These are phyloP conservation scores for Butastur rufipennis DNA, from an alignment of 2,113 vertebrate genomes.

Conservation along the genomic window DNA sequence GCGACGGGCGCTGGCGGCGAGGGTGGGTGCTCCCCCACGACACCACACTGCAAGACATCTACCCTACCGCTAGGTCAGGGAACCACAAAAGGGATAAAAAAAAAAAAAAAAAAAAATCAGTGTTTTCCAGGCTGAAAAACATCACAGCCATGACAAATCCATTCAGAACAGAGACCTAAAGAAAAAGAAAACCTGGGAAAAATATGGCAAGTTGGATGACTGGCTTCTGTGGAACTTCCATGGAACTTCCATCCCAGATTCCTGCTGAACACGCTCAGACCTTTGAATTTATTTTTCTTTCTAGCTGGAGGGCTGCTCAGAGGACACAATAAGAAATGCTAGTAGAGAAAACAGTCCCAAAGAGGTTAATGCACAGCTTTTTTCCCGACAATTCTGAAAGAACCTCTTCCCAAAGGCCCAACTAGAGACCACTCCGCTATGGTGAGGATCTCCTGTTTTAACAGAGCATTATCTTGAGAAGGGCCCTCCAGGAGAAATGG, in stretches of 20 bases:
- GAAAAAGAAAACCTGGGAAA: neutral
- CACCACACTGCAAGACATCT: neutral
- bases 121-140: neutral
- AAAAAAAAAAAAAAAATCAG: too few species aligned
- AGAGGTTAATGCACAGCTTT: neutral
- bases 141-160: neutral
- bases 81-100: neutral
- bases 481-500: neutral
- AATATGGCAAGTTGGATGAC: neutral
- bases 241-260: neutral
- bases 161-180: neutral
- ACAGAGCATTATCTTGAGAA: neutral
- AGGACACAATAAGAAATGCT: neutral
- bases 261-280: neutral
- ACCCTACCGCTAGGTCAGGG: neutral
- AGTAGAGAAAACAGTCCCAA: neutral
- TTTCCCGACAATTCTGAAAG: neutral
- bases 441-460: neutral
- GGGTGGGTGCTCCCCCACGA: accelerated
- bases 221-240: neutral
- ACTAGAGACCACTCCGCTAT: neutral
- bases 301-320: neutral
- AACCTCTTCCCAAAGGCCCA: neutral
- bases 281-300: neutral
- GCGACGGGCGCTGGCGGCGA: accelerated